Evolutionary conservation across 92 coral and sea anemone species (phyloP), one percentile per base, ranked within the genome.

Genomic region (Meandrina meandrites): DNA sequence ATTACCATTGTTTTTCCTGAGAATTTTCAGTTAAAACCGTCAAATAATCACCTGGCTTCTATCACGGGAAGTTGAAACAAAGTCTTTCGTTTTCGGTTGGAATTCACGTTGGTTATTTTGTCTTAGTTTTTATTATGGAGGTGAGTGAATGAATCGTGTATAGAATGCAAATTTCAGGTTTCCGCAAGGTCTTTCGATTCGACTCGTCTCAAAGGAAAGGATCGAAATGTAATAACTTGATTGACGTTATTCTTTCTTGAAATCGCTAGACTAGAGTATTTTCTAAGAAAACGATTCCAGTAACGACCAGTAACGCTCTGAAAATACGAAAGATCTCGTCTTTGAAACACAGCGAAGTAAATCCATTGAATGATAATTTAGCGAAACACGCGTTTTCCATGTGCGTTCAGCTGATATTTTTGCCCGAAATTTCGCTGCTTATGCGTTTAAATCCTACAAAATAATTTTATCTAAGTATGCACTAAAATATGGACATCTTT

Each of bases 311-410:
- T 2, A 32, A 34, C 42, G 62, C 17, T 10, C 75, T 17, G n/a
- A 48, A 66, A n/a, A 30, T 12, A n/a, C 15, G 75, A 60, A 64
- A 42, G 76, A 60, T 85, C 14, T 62, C 10, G 5, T 17, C 24
- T 64, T 75, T 28, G 45, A 74, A 54, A 76, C 47, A n/a, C 40
- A 35, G 31, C 82, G 75, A 85, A 27, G 19, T 30, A 24, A 19
- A 27, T 11, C 57, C 40, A 22, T 32, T 66, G 50, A 60, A 75
- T 42, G 81, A 37, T 19, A 40, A 14, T 45, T 12, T 37, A 42
- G 30, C 56, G 9, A 18, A 42, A 67, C 88, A 85, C 76, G 88
- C 82, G 66, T 47, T 22, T 51, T 85, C 88, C 88, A 85, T 85
- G 88, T 85, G 68, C 68, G 88, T 85, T 76, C 60, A 22, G 40